Evolutionary conservation across 2,797 vertebrate genomes (phyloP).

Genomic region (Lacerta agilis): DNA sequence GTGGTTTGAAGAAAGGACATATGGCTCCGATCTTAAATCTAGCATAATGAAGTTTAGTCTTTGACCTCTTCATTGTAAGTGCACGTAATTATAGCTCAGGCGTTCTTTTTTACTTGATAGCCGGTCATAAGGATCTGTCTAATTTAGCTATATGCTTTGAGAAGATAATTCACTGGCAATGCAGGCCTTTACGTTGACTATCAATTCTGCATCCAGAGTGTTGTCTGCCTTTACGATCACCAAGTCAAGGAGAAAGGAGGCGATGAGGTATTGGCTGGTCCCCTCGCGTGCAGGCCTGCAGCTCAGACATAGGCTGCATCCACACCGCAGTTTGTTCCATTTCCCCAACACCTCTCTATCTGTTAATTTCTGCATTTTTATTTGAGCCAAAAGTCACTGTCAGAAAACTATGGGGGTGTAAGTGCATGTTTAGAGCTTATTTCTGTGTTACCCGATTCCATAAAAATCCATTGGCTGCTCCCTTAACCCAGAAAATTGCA

Average conservation of each 20-base stretch:
- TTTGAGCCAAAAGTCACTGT: too few species aligned
- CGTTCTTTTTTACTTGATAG: background rate
- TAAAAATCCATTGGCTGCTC: too few species aligned
- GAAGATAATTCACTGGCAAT: background rate
- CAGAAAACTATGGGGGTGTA: too few species aligned
- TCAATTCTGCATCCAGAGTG: background rate
- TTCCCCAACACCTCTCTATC: too few species aligned
- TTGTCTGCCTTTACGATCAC: background rate
- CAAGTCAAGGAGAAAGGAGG: background rate
- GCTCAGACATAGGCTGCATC: background rate
- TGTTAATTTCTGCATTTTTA: too few species aligned
- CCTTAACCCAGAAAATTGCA: too few species aligned
- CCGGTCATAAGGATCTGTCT: background rate
- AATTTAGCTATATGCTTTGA: background rate
- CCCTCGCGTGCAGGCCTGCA: background rate
- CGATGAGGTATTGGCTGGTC: background rate
- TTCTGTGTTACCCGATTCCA: too few species aligned
- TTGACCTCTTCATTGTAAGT: conserved; percentile 14
- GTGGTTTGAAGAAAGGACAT: conserved; percentile 8
- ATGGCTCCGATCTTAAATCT: conserved; percentile 23
- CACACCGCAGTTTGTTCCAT: too few species aligned
- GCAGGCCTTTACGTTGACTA: background rate
- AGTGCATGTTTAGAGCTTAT: too few species aligned
- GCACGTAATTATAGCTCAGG: background rate
- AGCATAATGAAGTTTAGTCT: conserved; percentile 14